Percentiles rank a stretch among this genome's conserved stretches.
Evolutionary conservation across 2,113 vertebrate species (phyloP).

Genomic region (human (Homo sapiens)): DNA sequence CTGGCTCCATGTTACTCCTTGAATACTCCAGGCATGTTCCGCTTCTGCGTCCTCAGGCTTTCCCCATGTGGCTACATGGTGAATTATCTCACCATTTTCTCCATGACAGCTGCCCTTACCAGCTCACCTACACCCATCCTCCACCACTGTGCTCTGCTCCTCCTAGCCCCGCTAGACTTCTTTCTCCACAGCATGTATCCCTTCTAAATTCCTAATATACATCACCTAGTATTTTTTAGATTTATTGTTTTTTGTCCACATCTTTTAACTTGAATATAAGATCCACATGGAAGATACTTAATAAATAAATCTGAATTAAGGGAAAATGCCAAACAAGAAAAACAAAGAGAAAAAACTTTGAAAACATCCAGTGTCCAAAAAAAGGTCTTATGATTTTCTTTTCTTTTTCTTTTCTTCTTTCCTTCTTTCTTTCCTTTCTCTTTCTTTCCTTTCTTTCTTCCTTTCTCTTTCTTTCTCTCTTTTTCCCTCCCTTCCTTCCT

Average conservation of each 20-base stretch:
- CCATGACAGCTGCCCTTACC: neutral
- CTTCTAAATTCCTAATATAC: neutral
- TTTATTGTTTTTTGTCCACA: neutral
- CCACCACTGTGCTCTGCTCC: neutral
- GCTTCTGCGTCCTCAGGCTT: neutral
- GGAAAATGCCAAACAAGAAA: neutral
- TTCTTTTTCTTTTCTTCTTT: too few species aligned
- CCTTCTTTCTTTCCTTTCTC: too few species aligned
- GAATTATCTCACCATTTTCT: neutral
- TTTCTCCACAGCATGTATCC: neutral
- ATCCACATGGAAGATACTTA: neutral
- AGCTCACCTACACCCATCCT: neutral
- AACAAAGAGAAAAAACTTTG: neutral
- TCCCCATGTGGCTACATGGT: neutral
- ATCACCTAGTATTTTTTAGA: neutral
- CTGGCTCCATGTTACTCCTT: neutral
- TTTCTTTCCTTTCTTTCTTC: too few species aligned
- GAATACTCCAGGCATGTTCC: neutral
- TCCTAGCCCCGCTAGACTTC: neutral
- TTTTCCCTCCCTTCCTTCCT: too few species aligned
- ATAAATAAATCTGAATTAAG: constrained; percentile 39
- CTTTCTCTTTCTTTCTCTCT: too few species aligned
- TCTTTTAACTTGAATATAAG: neutral
- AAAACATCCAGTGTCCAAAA: neutral
- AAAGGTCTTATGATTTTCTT: neutral